Conservation (phyloP, 2,113 vertebrate genomes). For the Ranitomeya variabilis region DNA sequence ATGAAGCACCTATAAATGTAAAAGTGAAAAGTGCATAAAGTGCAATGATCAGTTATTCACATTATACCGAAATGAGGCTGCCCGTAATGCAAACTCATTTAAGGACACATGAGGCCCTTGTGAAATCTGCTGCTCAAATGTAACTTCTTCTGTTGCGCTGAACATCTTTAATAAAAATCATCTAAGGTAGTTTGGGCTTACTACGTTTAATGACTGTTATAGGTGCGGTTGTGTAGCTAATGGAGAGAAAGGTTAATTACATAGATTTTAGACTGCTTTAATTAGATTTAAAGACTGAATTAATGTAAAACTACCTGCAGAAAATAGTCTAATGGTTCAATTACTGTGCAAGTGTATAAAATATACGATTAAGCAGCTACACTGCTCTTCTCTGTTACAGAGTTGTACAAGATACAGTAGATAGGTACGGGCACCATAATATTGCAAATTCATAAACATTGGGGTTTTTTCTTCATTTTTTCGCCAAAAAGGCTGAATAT, state of each 20-base stretch:
- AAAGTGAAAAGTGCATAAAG: slow-evolving; percentile 9
- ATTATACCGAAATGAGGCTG: slow-evolving; percentile 2
- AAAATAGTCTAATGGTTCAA: neutral
- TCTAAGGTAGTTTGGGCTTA: slow-evolving; percentile 59
- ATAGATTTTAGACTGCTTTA: neutral
- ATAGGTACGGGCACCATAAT: too few relatives aligned
- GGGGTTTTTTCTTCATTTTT: too few relatives aligned
- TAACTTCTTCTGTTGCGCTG: slow-evolving; percentile 54
- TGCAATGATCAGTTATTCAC: neutral
- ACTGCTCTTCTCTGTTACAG: neutral
- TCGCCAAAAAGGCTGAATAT: too few relatives aligned
- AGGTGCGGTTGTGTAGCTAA: slow-evolving; percentile 63
- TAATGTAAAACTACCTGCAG: neutral
- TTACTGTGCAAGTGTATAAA: neutral
- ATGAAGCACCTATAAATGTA: neutral
- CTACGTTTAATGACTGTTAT: slow-evolving; percentile 62
- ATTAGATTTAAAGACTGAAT: neutral
- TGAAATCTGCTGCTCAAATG: slow-evolving; percentile 35
- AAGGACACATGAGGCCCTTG: slow-evolving; percentile 7
- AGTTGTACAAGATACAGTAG: neutral
- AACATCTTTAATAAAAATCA: slow-evolving; percentile 54
- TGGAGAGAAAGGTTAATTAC: slow-evolving; percentile 52
- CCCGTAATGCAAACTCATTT: neutral
- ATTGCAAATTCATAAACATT: too few relatives aligned
- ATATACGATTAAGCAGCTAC: neutral